Evolutionary conservation across 2,113 vertebrate genomes (phyloP).

Genomic region (Hippotragus niger): DNA sequence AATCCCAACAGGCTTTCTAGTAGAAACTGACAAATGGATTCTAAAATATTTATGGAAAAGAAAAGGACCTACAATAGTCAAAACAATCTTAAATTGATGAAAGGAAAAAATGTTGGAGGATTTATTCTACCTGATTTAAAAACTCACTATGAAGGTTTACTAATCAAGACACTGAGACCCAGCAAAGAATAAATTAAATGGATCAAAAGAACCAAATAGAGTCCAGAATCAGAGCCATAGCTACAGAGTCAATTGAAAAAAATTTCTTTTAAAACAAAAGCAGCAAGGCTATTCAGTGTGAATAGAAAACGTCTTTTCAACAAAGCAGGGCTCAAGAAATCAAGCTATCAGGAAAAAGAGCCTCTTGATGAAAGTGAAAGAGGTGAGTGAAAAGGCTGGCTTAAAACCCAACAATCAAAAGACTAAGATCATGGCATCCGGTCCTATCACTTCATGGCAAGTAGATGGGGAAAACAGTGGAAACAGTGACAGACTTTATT

Average conservation of each 20-base stretch:
- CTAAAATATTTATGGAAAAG: neutral
- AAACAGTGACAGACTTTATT: neutral
- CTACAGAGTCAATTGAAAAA: neutral
- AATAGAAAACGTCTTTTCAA: neutral
- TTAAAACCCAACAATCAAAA: neutral
- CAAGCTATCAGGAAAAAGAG: neutral
- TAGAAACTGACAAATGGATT: neutral
- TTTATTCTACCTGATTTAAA: slow-evolving; percentile 4
- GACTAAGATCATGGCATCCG: neutral
- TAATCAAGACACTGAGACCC: neutral
- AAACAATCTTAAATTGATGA: neutral
- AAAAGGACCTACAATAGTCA: neutral
- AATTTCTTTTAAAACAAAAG: neutral
- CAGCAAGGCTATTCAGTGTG: neutral
- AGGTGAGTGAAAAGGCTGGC: neutral
- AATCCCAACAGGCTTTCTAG: neutral
- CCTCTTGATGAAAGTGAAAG: neutral
- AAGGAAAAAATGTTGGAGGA: neutral
- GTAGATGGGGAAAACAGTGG: neutral
- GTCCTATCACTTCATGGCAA: neutral
- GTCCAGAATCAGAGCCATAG: neutral
- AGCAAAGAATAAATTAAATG: neutral
- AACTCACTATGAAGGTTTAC: neutral
- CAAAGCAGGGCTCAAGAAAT: neutral
- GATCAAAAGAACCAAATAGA: neutral